These are phyloP conservation scores for Conus ventricosus DNA, from an alignment of 1,140 invertebrate genomes.

Conservation along the genomic window DNA sequence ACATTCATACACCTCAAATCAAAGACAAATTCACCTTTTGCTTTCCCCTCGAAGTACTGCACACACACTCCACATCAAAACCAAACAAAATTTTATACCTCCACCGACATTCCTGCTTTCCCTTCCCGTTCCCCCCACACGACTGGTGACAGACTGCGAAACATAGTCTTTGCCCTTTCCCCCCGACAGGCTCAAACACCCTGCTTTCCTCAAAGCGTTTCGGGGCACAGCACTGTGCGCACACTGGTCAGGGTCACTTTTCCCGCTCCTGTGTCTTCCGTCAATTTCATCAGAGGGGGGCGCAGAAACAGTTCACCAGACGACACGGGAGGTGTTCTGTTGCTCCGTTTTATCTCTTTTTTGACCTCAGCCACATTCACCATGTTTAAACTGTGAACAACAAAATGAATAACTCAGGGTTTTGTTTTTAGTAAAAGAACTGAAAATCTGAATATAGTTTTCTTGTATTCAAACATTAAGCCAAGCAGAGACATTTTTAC, in stretches of 20 bases:
- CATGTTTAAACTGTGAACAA: conserved; percentile 63
- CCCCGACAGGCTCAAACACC: conserved; percentile 69
- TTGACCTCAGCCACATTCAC: conserved; percentile 36
- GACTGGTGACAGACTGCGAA: conserved; percentile 56
- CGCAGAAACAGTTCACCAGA: conserved; percentile 69
- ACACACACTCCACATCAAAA: background rate
- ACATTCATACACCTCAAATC: too few relatives aligned
- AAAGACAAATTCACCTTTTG: too few relatives aligned
- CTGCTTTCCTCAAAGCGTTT: conserved; percentile 19
- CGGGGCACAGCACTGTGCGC: conserved; percentile 61
- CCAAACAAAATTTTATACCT: background rate
- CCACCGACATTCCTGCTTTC: conserved; percentile 33
- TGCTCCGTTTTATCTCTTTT: conserved; percentile 51
- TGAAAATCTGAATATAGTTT: background rate
- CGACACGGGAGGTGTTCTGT: conserved; percentile 51
- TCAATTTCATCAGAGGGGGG: conserved; percentile 65
- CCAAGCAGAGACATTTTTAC: too few relatives aligned
- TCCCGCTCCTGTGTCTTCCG: conserved; percentile 69
- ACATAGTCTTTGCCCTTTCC: conserved; percentile 66
- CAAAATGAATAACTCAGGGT: background rate
- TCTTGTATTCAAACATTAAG: background rate
- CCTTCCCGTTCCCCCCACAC: conserved; percentile 55
- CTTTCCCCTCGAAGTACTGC: too few relatives aligned
- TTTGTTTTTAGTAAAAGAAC: too few relatives aligned
- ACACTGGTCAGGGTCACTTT: conserved; percentile 67